phyloP scores from a whole-genome alignment of 2,888 invertebrate species.

The Pristionchus entomophagus region DNA sequence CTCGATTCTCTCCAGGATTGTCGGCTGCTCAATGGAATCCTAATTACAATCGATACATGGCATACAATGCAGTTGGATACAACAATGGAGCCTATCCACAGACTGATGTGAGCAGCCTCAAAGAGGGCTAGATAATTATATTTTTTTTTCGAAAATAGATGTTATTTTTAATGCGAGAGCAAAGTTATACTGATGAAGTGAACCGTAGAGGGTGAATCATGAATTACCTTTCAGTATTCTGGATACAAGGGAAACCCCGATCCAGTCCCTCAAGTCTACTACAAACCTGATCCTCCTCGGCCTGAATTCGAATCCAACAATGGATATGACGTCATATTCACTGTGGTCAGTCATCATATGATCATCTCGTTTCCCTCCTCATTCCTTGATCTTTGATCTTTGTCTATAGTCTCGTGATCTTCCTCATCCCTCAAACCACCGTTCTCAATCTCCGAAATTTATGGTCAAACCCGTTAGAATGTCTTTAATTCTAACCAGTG shows the following conservation, averaged over 20 bases:
- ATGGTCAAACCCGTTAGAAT: slow-evolving; percentile 8
- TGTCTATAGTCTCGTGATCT: neutral
- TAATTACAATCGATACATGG: slow-evolving; percentile 40
- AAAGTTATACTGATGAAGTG: neutral
- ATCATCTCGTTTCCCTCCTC: neutral
- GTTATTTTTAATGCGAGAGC: too few species aligned
- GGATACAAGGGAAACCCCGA: slow-evolving; percentile 34
- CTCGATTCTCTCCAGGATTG: neutral
- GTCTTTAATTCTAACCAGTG: neutral
- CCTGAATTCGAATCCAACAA: slow-evolving; percentile 42
- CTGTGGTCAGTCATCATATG: neutral
- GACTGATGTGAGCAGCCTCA: neutral
- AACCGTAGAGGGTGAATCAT: neutral
- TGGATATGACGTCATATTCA: slow-evolving; percentile 40
- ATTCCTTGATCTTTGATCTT: neutral
- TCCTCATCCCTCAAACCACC: neutral
- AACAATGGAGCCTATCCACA: slow-evolving; percentile 15
- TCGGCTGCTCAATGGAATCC: slow-evolving; percentile 43
- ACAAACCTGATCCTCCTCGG: slow-evolving; percentile 5
- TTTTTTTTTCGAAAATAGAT: too few species aligned
- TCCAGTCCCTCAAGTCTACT: neutral
- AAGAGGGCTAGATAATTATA: too few species aligned
- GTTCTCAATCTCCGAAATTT: neutral
- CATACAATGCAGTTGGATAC: slow-evolving; percentile 45
- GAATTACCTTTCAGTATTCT: slow-evolving; percentile 2